Conservation (phyloP, 1,140 invertebrate species). For the Plectus sambesii region DNA sequence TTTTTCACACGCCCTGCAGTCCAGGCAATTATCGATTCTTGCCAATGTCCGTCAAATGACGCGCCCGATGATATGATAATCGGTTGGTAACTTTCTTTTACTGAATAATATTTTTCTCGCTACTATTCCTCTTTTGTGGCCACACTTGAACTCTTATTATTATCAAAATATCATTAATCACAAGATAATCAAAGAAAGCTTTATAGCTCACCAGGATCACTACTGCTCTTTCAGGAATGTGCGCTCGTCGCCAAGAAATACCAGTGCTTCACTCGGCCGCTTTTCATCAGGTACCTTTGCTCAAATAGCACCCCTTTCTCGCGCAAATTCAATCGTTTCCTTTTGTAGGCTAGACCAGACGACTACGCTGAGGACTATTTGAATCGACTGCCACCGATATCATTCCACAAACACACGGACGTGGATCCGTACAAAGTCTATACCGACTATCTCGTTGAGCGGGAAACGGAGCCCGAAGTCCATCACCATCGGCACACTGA, state of each 20-base stretch:
- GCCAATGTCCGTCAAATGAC: constrained; percentile 16
- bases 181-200: no score
- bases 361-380: constrained; percentile 21
- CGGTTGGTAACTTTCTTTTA: constrained; percentile 5
- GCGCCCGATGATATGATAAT: constrained; percentile 18
- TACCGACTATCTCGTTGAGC: constrained; percentile 19
- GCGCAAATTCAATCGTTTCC: no score
- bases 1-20: constrained; percentile 19
- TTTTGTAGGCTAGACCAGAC: no score
- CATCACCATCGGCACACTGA: no score
- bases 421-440: constrained; percentile 27
- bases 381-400: constrained; percentile 18
- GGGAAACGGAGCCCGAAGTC: no score
- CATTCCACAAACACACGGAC: constrained; percentile 26
- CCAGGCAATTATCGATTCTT: constrained; percentile 1
- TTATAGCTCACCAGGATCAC: not conserved
- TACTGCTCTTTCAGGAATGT: constrained; percentile 12
- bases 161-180: no score
- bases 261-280: constrained; percentile 25
- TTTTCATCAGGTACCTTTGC: constrained; percentile 30
- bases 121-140: not conserved
- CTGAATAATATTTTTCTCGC: constrained; percentile 9
- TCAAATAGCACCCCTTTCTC: no score
- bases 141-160: not conserved
- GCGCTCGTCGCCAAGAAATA: constrained; percentile 19